A percentile compares a stretch with the other conserved stretches of the same genome.
Conservation (phyloP, 1,140 invertebrate species). For the Patella vulgata region DNA sequence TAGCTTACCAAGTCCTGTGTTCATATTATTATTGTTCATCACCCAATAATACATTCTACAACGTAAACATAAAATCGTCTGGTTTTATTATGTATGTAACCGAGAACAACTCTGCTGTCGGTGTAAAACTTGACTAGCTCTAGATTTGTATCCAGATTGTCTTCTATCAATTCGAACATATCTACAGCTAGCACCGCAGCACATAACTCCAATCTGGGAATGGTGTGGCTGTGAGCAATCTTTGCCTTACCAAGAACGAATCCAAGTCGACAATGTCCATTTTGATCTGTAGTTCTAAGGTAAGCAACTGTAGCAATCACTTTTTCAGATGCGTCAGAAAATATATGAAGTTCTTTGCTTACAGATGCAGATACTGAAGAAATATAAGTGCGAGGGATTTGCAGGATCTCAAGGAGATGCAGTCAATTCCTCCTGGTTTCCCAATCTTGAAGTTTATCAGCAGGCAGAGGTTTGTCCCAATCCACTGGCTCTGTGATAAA, state of each 20-base stretch:
- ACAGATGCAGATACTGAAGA: too few species aligned
- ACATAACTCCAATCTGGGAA: conserved; percentile 25
- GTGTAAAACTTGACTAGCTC: conserved; percentile 11
- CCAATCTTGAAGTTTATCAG: conserved; percentile 5
- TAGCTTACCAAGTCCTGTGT: too few species aligned
- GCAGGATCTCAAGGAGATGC: conserved; percentile 2
- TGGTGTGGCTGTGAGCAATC: conserved; percentile 26
- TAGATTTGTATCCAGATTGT: conserved; percentile 1
- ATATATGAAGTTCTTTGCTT: conserved; percentile 36
- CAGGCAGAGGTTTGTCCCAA: conserved; percentile 37
- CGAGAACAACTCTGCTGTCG: conserved; percentile 19
- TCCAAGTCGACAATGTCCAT: not conserved
- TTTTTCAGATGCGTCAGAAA: conserved; percentile 28
- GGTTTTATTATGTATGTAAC: conserved; percentile 17
- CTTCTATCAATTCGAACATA: conserved; percentile 5
- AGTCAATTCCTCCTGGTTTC: conserved; percentile 15
- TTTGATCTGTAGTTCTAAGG: not conserved
- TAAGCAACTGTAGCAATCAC: conserved; percentile 30
- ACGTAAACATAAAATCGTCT: conserved; percentile 19
- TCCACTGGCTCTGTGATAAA: conserved; percentile 29
- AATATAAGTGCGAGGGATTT: conserved; percentile 14
- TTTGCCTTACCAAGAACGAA: conserved; percentile 29
- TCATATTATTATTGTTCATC: too few species aligned
- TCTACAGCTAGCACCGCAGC: conserved; percentile 23
- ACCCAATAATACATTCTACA: too few species aligned